These are phyloP conservation scores for Anarrhichthys ocellatus DNA, from an alignment of 2,113 vertebrate genomes.

Conservation along the genomic window DNA sequence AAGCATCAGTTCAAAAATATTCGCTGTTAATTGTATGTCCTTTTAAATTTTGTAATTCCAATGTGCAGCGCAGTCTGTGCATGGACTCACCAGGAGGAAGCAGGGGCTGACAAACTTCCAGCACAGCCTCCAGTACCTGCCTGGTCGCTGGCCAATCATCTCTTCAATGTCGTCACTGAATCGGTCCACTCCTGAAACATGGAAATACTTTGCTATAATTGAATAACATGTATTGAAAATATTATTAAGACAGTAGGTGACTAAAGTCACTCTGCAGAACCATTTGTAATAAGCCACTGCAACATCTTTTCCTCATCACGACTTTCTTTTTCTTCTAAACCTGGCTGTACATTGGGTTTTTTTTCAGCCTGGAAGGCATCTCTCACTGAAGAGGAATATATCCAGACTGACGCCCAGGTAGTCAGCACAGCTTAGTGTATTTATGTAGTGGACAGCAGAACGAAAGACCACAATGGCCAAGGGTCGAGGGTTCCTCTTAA, in stretches of 20 bases:
- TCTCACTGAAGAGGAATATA: slow-evolving; percentile 51
- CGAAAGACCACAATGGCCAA: slow-evolving; percentile 64
- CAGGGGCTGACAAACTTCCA: slow-evolving; percentile 95
- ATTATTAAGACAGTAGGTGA: not conserved
- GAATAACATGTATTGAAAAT: not conserved
- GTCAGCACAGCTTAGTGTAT: slow-evolving; percentile 37
- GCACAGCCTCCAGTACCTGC: slow-evolving; percentile 91
- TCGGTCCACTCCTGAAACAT: slow-evolving; percentile 86
- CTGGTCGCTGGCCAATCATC: slow-evolving; percentile 90
- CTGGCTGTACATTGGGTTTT: not conserved
- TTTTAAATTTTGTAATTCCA: not conserved
- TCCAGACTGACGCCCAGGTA: slow-evolving; percentile 59
- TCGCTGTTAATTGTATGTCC: not conserved
- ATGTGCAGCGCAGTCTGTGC: not conserved
- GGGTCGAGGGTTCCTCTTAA: slow-evolving; percentile 68
- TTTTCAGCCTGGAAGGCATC: slow-evolving; percentile 55
- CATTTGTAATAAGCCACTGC: not conserved
- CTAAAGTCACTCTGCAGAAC: not conserved
- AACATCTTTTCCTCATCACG: not conserved
- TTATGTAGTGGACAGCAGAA: slow-evolving; percentile 44
- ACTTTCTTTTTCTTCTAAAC: slow-evolving; percentile 5
- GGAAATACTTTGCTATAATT: slow-evolving; percentile 2
- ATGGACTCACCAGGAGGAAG: slow-evolving; percentile 88
- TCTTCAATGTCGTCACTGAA: slow-evolving; percentile 92
- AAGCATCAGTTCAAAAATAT: not conserved